A percentile compares a stretch with the other conserved stretches of the same genome.
Conservation (phyloP, 2,113 vertebrate species). For the Peromyscus maniculatus region DNA sequence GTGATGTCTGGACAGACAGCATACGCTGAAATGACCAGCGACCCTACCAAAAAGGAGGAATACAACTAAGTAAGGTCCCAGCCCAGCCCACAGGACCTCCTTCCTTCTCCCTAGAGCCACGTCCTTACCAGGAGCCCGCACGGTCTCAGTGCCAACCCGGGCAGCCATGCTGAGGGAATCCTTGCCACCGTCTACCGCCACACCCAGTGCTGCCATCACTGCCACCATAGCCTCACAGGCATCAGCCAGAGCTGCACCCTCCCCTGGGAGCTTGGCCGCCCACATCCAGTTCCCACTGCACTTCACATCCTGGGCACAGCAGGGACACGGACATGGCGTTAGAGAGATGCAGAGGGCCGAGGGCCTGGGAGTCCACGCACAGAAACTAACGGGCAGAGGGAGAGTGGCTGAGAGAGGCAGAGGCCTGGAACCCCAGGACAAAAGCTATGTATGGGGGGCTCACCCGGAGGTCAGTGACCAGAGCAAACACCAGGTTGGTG, state of each 20-base stretch:
- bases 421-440: neutral
- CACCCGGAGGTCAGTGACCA: slow-evolving; percentile 91
- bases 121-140: slow-evolving; percentile 93
- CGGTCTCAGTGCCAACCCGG: slow-evolving; percentile 90
- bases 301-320: slow-evolving; percentile 92
- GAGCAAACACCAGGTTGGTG: slow-evolving; percentile 95
- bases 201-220: slow-evolving; percentile 92
- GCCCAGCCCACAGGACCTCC: neutral
- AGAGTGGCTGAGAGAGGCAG: neutral
- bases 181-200: slow-evolving; percentile 95
- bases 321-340: neutral
- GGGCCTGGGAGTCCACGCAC: neutral
- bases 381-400: neutral
- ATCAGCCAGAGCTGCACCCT: slow-evolving; percentile 91
- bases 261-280: slow-evolving; percentile 94
- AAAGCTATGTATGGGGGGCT: neutral
- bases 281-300: slow-evolving; percentile 98
- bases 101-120: neutral
- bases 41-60: slow-evolving; percentile 85
- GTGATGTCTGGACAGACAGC: slow-evolving; percentile 96
- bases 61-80: neutral
- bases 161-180: slow-evolving; percentile 98
- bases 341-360: neutral
- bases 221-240: slow-evolving; percentile 94
- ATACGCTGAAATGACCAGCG: slow-evolving; percentile 95